Conservation (phyloP, 2,888 invertebrate species). For the Pandemis heparana region DNA sequence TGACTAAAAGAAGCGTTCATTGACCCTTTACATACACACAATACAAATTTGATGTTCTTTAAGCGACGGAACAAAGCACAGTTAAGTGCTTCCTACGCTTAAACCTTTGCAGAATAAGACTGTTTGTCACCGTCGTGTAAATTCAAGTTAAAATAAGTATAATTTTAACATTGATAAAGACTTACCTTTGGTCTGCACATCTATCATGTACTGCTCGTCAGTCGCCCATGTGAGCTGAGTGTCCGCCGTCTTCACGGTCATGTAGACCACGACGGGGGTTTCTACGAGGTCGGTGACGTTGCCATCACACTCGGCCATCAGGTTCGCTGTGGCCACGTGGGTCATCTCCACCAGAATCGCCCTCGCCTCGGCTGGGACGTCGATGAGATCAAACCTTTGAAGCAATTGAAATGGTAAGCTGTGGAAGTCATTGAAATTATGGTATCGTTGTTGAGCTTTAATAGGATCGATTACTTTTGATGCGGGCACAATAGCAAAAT, state of each 20-base stretch:
- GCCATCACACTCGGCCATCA: slow-evolving; percentile 86
- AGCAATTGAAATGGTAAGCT: not conserved
- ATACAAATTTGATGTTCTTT: no score
- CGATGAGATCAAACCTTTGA: slow-evolving; percentile 81
- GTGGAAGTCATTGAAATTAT: no score
- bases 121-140: no score
- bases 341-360: slow-evolving; percentile 84
- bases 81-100: no score
- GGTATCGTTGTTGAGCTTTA: no score
- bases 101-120: no score
- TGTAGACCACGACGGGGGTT: slow-evolving; percentile 84
- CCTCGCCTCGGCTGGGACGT: slow-evolving; percentile 75
- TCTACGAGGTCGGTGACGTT: slow-evolving; percentile 70
- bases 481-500: no score
- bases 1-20: no score
- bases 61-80: no score
- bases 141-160: no score
- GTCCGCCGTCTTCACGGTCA: slow-evolving; percentile 80
- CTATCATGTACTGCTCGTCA: slow-evolving; percentile 88
- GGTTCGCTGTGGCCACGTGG: slow-evolving; percentile 83
- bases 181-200: slow-evolving; percentile 85
- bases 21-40: no score
- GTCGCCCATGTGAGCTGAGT: slow-evolving; percentile 87
- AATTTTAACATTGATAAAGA: slow-evolving; percentile 3
- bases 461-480: no score